Base-by-base conservation (phyloP, 1,140 invertebrate genomes). In the Apis laboriosa region DNA sequence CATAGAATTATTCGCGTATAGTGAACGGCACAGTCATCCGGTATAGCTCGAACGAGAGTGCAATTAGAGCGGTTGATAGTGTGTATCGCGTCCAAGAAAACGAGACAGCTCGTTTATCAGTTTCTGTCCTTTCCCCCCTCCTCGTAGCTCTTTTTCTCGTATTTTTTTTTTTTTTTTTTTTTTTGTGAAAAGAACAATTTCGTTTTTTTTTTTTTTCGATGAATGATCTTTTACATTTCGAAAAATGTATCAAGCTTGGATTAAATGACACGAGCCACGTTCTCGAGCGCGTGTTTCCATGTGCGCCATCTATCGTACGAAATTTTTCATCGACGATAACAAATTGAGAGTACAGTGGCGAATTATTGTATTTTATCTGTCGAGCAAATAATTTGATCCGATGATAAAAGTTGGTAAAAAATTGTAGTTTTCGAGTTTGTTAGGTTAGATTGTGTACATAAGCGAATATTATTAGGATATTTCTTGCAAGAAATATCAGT, bases 1-100 rank as follows among this genome's bases (percentile, higher is more conserved):
- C 75, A 66, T 83, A 77, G 81, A 78, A 72, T 82, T 76, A 82
- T 82, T 75, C 74, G 74, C 53, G 80, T 74, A 76, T 76, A 64
- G 80, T 53, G 79, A 76, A 81, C 55, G 55, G 67, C 56, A 71
- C 58, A 71, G 58, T 83, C 67, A n/a, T 64, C 74, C 80, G 74
- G 49, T 43, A 70, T 71, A 55, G 28, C 56, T 34, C 21, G 63
- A 56, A 63, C 28, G n/a, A 71, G 51, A 34, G 51, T 71, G 73
- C 75, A 78, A 83, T 83, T 83, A 83, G 34, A 58, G 75, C 0
- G 49, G 3, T 9, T 9, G 19, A 34, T 64, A 17, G 28, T 63
- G 53, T 53, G 56, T 63, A 55, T 70, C 74, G 51, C 21, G 66
- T 51, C 51, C 21, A 43, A 7, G 19, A 21, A 19, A 28, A 58